phyloP scores from a whole-genome alignment of 2,113 vertebrate species.

The Amphilophus citrinellus region DNA sequence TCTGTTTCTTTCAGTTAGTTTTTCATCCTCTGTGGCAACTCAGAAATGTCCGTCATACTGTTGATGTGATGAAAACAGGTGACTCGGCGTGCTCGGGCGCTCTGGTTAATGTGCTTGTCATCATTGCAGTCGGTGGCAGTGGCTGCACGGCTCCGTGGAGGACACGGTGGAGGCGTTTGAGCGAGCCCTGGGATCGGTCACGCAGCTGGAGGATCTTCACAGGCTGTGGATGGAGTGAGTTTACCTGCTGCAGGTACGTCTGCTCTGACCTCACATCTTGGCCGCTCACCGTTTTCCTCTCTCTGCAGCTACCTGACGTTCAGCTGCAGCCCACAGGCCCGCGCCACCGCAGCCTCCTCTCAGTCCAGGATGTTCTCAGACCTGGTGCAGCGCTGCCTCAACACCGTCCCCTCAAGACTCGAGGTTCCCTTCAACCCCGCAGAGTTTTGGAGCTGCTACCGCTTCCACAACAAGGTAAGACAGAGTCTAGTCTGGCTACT shows the following conservation, averaged over 20 bases:
- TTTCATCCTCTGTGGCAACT: too few species aligned
- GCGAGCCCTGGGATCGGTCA: constrained; percentile 87
- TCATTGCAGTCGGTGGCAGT: constrained; percentile 89
- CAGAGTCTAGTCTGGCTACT: too few species aligned
- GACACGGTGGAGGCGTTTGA: constrained; percentile 92
- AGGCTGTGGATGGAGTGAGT: constrained; percentile 94
- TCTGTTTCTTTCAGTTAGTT: constrained; percentile 47
- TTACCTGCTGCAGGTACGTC: neutral
- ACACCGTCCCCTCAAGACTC: constrained; percentile 90
- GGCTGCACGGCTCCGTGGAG: constrained; percentile 82
- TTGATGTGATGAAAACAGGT: too few species aligned
- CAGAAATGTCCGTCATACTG: too few species aligned
- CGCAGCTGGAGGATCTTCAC: constrained; percentile 88
- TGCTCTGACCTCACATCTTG: rapidly evolving
- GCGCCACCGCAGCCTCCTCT: constrained; percentile 51
- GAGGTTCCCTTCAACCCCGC: constrained; percentile 92
- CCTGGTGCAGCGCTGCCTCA: constrained; percentile 93
- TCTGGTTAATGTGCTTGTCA: neutral
- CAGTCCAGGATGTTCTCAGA: constrained; percentile 87
- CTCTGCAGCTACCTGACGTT: constrained; percentile 59
- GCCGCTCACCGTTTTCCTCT: neutral
- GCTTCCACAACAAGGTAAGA: constrained; percentile 96
- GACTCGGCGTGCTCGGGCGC: neutral
- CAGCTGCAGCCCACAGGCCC: constrained; percentile 85
- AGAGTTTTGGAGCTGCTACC: constrained; percentile 95